Evolutionary conservation across 2,888 invertebrate genomes (phyloP), one percentile per base, ranked within the genome.

Genomic region (Cataglyphis albicans): DNA sequence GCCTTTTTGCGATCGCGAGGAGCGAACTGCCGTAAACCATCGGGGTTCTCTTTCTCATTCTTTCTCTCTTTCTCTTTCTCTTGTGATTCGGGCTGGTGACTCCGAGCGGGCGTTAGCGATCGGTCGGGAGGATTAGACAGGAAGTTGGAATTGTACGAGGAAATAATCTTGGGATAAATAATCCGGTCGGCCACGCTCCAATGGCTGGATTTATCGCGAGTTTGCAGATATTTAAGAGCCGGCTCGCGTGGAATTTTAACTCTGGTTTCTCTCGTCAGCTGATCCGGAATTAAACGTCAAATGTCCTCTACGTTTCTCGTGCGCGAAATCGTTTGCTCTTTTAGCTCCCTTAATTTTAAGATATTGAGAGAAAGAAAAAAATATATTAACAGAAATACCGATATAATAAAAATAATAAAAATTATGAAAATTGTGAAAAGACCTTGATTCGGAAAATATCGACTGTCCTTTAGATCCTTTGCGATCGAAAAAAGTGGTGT

Each of bases 151-250:
- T 81, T 70, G 75, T 48, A 74, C 48, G 41, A 65, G 67, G 80
- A 82, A 84, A 85, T 81, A 85, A 87, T 83, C 83, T 86, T 29
- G 64, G 57, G 85, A 86, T 76, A 80, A 75, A 74, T 68, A 74
- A 82, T 73, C 78, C 86, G 73, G 73, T 78, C 86, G 61, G 35
- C 59, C n/a, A 10, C 68, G 59, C 44, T 83, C 63, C 55, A 74
- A 82, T 68, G 70, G 74, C n/a, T 41, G 68, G 64, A 78, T 82
- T 73, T 64, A 59, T 80, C 78, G 78, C 44, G 72, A 70, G 59
- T 59, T 70, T 35, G 78, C 78, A 59, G 78, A 59, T 80, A 80
- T 80, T 80, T 80, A 80, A 80, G 70, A 44, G 59, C 32, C 18
- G 35, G 21, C 63, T 38, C 5, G n/a, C 41, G 5, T n/a, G 44